A percentile compares a stretch with the other conserved stretches of the same genome.
Conservation (phyloP, 2,113 vertebrate species). For the Neomonachus schauinslandi region DNA sequence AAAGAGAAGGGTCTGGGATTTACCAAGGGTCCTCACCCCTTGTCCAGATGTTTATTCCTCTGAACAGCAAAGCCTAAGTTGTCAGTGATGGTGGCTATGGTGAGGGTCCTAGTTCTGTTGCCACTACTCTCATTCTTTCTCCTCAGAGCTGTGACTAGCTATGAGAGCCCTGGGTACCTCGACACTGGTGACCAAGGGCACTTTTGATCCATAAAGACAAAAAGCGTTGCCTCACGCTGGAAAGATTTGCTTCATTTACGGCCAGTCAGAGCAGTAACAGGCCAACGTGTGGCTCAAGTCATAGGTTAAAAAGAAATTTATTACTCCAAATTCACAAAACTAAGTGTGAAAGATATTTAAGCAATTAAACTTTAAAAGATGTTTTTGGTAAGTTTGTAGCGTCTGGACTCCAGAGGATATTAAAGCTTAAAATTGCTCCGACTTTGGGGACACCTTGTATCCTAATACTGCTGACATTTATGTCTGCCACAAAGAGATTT, state of each 20-base stretch:
- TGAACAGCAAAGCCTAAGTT: not conserved
- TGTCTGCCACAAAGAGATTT: constrained; percentile 1
- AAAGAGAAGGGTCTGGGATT: not conserved
- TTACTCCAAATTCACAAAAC: constrained; percentile 42
- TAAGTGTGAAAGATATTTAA: not conserved
- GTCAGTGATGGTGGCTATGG: not conserved
- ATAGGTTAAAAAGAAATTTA: constrained; percentile 21
- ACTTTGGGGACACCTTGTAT: not conserved
- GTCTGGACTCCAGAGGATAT: constrained; percentile 1
- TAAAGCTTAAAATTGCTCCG: constrained; percentile 28
- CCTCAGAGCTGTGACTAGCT: not conserved
- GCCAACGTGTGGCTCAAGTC: not conserved
- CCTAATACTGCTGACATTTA: constrained; percentile 44
- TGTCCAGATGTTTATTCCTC: not conserved
- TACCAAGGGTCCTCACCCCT: not conserved
- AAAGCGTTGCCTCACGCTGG: not conserved
- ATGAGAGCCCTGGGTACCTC: not conserved
- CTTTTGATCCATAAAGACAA: not conserved
- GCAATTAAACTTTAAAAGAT: not conserved
- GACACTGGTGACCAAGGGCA: not conserved
- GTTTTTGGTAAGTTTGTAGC: constrained; percentile 40
- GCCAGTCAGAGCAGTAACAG: not conserved
- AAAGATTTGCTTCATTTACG: constrained; percentile 31
- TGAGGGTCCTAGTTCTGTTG: not conserved
- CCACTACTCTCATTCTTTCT: not conserved